phyloP scores from a whole-genome alignment of 2,113 vertebrate species.

The Falco punctatus region DNA sequence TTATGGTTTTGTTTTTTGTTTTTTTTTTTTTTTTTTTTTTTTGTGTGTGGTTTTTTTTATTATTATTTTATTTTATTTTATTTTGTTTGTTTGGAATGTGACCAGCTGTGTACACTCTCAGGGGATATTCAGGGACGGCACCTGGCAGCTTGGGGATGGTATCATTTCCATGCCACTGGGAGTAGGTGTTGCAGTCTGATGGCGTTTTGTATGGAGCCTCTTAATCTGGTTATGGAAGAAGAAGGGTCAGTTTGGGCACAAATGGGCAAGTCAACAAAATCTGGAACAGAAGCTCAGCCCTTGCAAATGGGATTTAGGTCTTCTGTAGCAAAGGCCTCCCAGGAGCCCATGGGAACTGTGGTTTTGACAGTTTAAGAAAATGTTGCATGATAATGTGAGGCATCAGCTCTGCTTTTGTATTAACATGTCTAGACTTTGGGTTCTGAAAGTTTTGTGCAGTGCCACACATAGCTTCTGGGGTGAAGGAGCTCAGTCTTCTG shows the following conservation, averaged over 20 bases:
- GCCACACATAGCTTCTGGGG: neutral
- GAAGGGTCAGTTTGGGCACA: neutral
- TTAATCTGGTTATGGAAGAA: neutral
- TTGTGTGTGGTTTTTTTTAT: too few species aligned
- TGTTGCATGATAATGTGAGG: neutral
- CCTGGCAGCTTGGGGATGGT: neutral
- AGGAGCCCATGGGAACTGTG: neutral
- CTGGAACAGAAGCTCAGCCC: neutral
- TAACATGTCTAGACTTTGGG: neutral
- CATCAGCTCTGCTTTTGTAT: neutral
- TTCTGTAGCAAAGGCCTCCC: neutral
- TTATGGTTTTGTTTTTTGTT: too few species aligned
- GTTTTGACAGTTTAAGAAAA: neutral
- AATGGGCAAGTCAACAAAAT: neutral
- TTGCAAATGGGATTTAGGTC: neutral
- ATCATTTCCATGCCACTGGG: accelerated
- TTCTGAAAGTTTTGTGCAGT: neutral
- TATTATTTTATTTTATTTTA: neutral
- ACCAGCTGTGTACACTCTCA: neutral
- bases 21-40: too few species aligned
- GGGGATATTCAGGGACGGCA: neutral
- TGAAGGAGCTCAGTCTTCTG: slow-evolving; percentile 1
- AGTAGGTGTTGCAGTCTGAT: neutral
- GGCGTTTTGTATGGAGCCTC: neutral
- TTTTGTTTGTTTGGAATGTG: neutral